A percentile compares a stretch with the other conserved stretches of the same genome.
Conservation (phyloP, 2,113 vertebrate genomes). For the Solea solea region DNA sequence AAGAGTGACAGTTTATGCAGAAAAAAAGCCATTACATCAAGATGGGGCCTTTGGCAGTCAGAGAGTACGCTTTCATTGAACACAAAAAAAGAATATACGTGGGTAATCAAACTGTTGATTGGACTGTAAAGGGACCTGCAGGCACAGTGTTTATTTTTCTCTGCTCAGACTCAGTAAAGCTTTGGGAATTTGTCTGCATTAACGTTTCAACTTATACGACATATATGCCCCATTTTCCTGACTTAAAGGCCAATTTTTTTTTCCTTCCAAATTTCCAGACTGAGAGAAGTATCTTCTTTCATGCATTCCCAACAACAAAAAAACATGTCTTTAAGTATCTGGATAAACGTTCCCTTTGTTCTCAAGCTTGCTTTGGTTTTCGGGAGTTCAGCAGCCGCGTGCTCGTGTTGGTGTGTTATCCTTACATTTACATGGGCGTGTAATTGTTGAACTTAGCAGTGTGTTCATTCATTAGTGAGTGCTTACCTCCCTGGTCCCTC, state of each 20-base stretch:
- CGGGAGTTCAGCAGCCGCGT: constrained; percentile 40
- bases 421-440: constrained; percentile 77
- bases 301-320: constrained; percentile 30
- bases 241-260: constrained; percentile 19
- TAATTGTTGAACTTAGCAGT: constrained; percentile 78
- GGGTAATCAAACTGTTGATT: background rate
- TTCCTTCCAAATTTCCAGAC: constrained; percentile 15
- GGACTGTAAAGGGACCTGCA: background rate
- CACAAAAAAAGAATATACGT: constrained; percentile 22
- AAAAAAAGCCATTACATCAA: constrained; percentile 14
- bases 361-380: constrained; percentile 30
- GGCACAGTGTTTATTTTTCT: constrained; percentile 33
- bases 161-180: constrained; percentile 21
- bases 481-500: constrained; percentile 69
- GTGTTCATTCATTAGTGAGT: constrained; percentile 76
- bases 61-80: constrained; percentile 9
- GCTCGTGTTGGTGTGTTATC: constrained; percentile 71
- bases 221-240: constrained; percentile 38
- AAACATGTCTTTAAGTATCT: constrained; percentile 22
- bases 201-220: constrained; percentile 14
- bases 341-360: constrained; percentile 41
- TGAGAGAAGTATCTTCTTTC: constrained; percentile 31
- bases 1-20: constrained; percentile 6
- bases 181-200: constrained; percentile 27
- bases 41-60: constrained; percentile 1